Percentiles rank a stretch among this genome's conserved stretches.
phyloP scores from a whole-genome alignment of 2,113 vertebrate species.

The Oncorhynchus gorbuscha region DNA sequence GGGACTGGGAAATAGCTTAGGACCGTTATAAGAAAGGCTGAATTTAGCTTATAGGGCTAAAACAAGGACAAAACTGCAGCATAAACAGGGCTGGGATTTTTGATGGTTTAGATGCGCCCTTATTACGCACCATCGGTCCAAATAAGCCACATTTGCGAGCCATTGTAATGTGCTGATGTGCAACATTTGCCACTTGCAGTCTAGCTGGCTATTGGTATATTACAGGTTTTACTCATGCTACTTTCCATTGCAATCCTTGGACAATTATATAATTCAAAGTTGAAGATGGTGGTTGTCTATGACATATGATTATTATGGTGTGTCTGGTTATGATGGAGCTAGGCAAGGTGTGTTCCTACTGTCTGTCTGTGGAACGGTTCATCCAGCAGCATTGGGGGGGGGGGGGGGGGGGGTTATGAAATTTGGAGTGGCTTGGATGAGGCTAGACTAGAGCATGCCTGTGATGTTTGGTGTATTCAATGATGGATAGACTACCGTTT shows the following conservation, averaged over 20 bases:
- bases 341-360: conserved; percentile 35
- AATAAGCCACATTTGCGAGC: conserved; percentile 13
- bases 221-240: conserved; percentile 30
- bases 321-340: conserved; percentile 44
- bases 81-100: conserved; percentile 25
- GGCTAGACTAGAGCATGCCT: conserved; percentile 20
- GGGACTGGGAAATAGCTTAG: conserved; percentile 29
- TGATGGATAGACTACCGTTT: conserved; percentile 28
- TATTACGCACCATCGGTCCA: conserved; percentile 28
- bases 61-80: conserved; percentile 38
- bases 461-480: conserved; percentile 39
- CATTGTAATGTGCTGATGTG: conserved; percentile 37
- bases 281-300: conserved; percentile 57
- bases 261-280: conserved; percentile 65
- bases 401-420: not conserved
- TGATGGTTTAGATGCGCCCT: conserved; percentile 40
- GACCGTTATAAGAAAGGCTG: conserved; percentile 32
- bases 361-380: conserved; percentile 25
- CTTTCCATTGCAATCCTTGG: conserved; percentile 36
- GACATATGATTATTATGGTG: conserved; percentile 49
- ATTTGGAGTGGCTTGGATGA: conserved; percentile 20
- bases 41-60: conserved; percentile 32
- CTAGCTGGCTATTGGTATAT: conserved; percentile 6
- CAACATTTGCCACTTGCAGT: conserved; percentile 46
- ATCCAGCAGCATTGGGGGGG: conserved; percentile 11